Evolutionary conservation across 2,888 invertebrate species (phyloP), one percentile per base, ranked within the genome.

Genomic region (Zootermopsis nevadensis): DNA sequence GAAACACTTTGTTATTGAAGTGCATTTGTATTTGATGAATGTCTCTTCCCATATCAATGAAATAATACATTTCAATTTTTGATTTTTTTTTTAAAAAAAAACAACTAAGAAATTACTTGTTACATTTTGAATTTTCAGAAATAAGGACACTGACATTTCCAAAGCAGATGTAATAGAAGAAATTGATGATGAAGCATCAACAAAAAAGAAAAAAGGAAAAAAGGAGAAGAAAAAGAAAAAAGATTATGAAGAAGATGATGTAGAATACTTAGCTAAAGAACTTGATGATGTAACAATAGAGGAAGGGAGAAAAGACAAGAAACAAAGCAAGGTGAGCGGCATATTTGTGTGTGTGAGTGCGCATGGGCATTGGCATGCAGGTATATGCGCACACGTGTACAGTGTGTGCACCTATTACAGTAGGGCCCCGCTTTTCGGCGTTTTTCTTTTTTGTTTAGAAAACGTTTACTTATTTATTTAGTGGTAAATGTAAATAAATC

Each of bases 251-350:
- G 88, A 89, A 84, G 88, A 89, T 84, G 89, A 89, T 87, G 88
- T 90, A 85, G 89, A 89, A 85, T 87, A 87, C 81, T 87, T 88
- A 88, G 89, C 88, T 87, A 90, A 89, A 86, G 88, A 88, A 35
- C 24, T 87, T n/a, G 84, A 86, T 83, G 85, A 85, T 55, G 69
- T 86, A 77, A 85, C 86, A 12, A 53, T 86, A 48, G 85, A 81
- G 84, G 84, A 83, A 84, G 86, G 74, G 77, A 86, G 83, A 84
- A 84, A 80, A 82, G 92, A 31, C 95, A 95, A 88, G 95, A 95
- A 88, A 92, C 93, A 4, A 95, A 95, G 88, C 95, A 95, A 89
- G 89, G 91, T 88, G 85, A 85, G 82, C 55, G 15, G 48, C 19
- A 27, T 27, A n/a, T 15, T 35, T 15, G 10, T 48, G 19, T 19